Evolutionary conservation across 2,797 vertebrate genomes (phyloP), one percentile per base, ranked within the genome.

Genomic region (Lerista edwardsae): DNA sequence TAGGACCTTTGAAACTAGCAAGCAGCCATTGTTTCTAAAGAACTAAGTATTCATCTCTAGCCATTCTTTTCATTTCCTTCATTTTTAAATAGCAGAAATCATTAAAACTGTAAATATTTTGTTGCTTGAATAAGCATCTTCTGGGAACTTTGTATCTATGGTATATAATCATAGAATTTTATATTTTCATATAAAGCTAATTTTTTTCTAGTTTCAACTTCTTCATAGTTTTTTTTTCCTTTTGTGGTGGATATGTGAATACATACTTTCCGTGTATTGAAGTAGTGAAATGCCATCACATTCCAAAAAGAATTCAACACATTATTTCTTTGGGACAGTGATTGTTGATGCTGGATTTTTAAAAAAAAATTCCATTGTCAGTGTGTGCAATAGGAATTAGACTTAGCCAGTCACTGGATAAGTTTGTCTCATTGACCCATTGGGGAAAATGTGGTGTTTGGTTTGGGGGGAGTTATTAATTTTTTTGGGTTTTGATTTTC

Each of bases 171-270:
- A 97, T 97, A 98, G 96, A 97, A 97, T 97, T 97, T 97, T 98
- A 97, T 98, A 98, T 98, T 98, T 98, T 98, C 97, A 97, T 98
- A 98, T 97, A 96, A 97, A 97, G 97, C 96, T 96, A 97, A 96
- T 97, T 97, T 96, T 97, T 97, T 97, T 96, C 96, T 97, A 96
- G 95, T 96, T 97, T 97, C 95, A 95, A 95, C 94, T 96, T 94
- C 88, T 91, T 95, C 93, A 94, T 94, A 95, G 94, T 95, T 95
- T 94, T 87, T 82, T 88, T 79, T 87, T 92, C 93, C 89, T 95
- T 93, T 95, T 89, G 95, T 97, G 95, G 95, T 97, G 95, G 93
- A 96, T 92, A 91, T 94, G 95, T 96, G 96, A 95, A 95, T 94
- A 93, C 93, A 94, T 91, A 91, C 91, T 96, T 95, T 96, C 90